Evolutionary conservation across 2,797 vertebrate genomes (phyloP).

Genomic region (Cossypha dichroa): DNA sequence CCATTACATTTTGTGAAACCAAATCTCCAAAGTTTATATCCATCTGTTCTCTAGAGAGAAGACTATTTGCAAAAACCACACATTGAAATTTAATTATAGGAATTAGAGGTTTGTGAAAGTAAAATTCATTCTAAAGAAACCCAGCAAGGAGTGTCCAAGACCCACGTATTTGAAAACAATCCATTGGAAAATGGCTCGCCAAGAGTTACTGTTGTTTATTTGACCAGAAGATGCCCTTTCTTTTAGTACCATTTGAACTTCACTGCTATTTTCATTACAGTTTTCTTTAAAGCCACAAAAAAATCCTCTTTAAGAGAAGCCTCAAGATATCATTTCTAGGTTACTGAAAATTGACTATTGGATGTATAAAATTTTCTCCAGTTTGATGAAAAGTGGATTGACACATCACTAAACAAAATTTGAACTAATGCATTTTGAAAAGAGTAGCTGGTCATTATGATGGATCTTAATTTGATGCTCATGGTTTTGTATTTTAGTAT

Average conservation of each 20-base stretch:
- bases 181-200: neutral
- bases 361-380: neutral
- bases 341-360: neutral
- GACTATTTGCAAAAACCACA: neutral
- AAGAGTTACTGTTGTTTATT: neutral
- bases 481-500: neutral
- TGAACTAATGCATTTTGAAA: neutral
- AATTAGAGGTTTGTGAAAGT: slow-evolving; percentile 26
- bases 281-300: neutral
- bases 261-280: neutral
- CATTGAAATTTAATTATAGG: slow-evolving; percentile 27
- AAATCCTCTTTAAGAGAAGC: neutral
- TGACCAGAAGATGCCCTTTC: slow-evolving; percentile 44
- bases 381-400: neutral
- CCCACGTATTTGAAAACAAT: neutral
- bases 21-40: slow-evolving; percentile 4
- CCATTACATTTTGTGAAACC: neutral
- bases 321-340: neutral
- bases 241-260: neutral
- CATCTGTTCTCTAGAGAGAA: slow-evolving; percentile 15
- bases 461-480: neutral
- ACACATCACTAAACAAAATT: neutral
- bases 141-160: neutral
- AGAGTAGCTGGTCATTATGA: neutral
- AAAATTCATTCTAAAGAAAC: slow-evolving; percentile 3